These are phyloP conservation scores for Limnephilus lunatus DNA, from an alignment of 2,888 invertebrate species.

Conservation along the genomic window DNA sequence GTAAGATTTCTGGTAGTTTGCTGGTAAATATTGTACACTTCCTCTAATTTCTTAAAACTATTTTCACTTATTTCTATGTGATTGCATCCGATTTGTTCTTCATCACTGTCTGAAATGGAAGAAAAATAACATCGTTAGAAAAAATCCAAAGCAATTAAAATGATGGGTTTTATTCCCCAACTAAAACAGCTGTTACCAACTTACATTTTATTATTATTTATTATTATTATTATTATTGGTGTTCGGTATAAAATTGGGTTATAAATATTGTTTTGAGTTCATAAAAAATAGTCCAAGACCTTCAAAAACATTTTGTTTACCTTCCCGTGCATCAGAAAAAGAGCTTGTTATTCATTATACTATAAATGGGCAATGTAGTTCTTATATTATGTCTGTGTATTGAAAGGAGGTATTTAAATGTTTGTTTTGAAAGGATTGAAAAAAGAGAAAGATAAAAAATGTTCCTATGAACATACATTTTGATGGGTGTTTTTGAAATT, in stretches of 20 bases:
- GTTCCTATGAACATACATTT: no score
- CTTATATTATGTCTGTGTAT: not conserved
- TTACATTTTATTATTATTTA: no score
- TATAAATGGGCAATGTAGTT: not conserved
- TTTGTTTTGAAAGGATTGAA: not conserved
- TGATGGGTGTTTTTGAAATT: no score
- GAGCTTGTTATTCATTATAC: no score
- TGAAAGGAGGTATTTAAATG: not conserved
- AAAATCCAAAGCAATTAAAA: not conserved
- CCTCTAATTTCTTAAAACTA: conserved; percentile 55
- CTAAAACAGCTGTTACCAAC: not conserved
- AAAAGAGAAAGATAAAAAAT: no score
- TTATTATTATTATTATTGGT: no score
- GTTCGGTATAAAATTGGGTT: not conserved
- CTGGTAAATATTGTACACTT: conserved; percentile 59
- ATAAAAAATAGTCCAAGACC: not conserved
- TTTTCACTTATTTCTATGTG: conserved; percentile 52
- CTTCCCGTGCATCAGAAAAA: not conserved
- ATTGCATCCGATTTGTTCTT: conserved; percentile 52
- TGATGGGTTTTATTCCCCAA: not conserved
- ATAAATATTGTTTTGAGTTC: not conserved
- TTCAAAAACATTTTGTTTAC: not conserved
- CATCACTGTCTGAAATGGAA: conserved; percentile 60
- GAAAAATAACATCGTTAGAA: not conserved
- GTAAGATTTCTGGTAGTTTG: conserved; percentile 46